Conservation (phyloP, 2,113 vertebrate species). For the Rhabdomys dilectus region DNA sequence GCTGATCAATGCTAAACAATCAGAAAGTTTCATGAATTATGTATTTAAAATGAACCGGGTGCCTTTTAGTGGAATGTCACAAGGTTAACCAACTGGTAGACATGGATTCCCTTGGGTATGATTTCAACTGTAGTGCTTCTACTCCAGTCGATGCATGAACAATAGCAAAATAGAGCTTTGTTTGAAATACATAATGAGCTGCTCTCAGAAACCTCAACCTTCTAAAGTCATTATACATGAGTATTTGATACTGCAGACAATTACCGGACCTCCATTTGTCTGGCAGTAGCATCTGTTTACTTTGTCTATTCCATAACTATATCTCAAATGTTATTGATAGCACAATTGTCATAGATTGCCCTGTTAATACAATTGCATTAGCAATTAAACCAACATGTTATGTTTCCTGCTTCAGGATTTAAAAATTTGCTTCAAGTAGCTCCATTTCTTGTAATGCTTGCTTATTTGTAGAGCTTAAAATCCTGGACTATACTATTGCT, state of each 20-base stretch:
- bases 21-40: conserved; percentile 95
- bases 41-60: conserved; percentile 91
- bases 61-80: conserved; percentile 93
- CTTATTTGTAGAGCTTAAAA: conserved; percentile 61
- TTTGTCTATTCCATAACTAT: conserved; percentile 71
- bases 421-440: conserved; percentile 38
- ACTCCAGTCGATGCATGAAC: conserved; percentile 85
- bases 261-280: conserved; percentile 84
- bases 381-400: conserved; percentile 79
- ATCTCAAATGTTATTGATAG: conserved; percentile 87
- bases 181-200: conserved; percentile 88
- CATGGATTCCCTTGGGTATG: conserved; percentile 90
- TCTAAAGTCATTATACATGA: conserved; percentile 87
- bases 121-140: conserved; percentile 90
- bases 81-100: conserved; percentile 95
- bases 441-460: conserved; percentile 51
- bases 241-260: conserved; percentile 86
- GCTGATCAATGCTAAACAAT: conserved; percentile 97
- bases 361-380: conserved; percentile 83
- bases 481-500: neutral
- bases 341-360: conserved; percentile 78
- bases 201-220: conserved; percentile 89
- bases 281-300: conserved; percentile 68
- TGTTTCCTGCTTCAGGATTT: conserved; percentile 74
- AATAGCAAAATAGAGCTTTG: conserved; percentile 88